A percentile compares a stretch with the other conserved stretches of the same genome.
Conservation (phyloP, 2,113 vertebrate genomes). For the Mellivora capensis region DNA sequence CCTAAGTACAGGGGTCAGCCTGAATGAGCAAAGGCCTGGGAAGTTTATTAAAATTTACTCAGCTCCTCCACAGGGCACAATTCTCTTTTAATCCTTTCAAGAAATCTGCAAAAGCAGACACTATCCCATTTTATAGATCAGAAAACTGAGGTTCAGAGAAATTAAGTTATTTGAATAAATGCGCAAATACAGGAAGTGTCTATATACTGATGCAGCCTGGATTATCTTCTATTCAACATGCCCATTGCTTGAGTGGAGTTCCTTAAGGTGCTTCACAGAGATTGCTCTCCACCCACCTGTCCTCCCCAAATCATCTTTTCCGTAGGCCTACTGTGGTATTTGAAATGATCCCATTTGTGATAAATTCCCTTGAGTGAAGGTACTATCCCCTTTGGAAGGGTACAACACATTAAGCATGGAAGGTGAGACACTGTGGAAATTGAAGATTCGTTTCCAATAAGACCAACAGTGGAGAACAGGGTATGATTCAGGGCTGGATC, state of each 20-base stretch:
- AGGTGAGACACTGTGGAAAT: neutral
- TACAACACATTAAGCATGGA: neutral
- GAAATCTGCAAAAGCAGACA: neutral
- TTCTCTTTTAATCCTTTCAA: neutral
- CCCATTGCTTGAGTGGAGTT: neutral
- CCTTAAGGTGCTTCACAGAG: neutral
- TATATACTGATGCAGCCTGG: neutral
- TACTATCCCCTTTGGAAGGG: neutral
- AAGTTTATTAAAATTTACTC: neutral
- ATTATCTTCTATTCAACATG: neutral
- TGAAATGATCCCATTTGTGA: neutral
- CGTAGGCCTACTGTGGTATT: neutral
- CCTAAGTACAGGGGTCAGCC: neutral
- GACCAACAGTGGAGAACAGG: neutral
- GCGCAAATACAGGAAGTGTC: neutral
- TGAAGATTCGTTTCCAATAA: neutral
- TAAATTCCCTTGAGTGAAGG: neutral
- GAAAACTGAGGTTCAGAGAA: neutral
- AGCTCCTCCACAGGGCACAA: neutral
- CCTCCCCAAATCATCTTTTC: neutral
- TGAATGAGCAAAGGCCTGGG: neutral
- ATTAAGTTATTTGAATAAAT: neutral
- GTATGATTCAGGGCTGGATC: neutral
- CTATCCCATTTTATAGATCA: neutral
- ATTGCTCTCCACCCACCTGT: neutral